Base-by-base conservation (phyloP, 2,797 vertebrate genomes). In the Euphonia xanthogaster region DNA sequence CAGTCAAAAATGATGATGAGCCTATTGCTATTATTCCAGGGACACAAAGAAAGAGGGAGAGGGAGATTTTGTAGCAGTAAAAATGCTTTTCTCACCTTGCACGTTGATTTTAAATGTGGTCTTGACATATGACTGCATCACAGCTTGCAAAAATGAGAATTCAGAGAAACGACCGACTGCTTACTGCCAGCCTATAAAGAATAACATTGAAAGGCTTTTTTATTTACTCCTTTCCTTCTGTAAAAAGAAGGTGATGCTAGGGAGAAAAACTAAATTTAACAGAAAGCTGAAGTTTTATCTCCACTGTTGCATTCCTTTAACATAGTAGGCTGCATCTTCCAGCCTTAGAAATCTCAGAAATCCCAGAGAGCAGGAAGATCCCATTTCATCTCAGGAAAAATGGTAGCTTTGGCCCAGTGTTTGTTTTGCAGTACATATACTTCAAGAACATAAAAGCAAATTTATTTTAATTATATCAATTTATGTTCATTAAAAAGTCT, bases 381-480 rank as follows among this genome's bases (percentile, higher is more conserved):
- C 48, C 6, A 5, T 76, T 92, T 60, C 47, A n/a, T 85, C 60
- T 70, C 31, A 39, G 70, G 30, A 40, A 53, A 45, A 24, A 31
- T 1, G 24, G 65, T 1, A 44, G 28, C 73, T 86, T 72, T 81
- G 60, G 24, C 48, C 27, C 14, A 22, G 39, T 30, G 55, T 42
- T 70, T 79, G 30, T 85, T 89, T 54, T 86, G 48, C 57, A 33
- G 81, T 87, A 66, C 79, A 93, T 61, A 83, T 75, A 35, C 44
- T 86, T 2, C 4, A 89, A 79, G 84, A 94, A 78, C 1, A 6
- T 58, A 77, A 78, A 88, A 91, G 33, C 62, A 93, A 48, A 78
- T 93, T 93, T 90, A 57, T 89, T 96, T 94, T 92, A 90, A 94
- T 96, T 82, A 77, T 85, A 58, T 45, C 75, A 82, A 74, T 96